Percentiles rank a stretch among this genome's conserved stretches.
Conservation (phyloP, 53 echinoderm and acorn worm genomes). For the Echinarachnius parma region DNA sequence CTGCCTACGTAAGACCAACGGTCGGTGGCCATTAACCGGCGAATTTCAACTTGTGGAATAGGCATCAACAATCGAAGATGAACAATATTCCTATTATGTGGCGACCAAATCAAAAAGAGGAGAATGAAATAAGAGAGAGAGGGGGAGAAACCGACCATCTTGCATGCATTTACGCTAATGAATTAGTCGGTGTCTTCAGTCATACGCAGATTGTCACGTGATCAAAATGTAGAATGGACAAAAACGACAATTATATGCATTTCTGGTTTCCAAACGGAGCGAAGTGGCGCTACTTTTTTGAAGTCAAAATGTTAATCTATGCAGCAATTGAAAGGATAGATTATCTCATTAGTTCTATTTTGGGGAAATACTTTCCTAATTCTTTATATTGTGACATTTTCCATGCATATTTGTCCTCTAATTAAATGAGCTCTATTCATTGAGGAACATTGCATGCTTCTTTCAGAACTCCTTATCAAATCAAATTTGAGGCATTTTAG, state of each 20-base stretch:
- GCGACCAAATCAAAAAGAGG: not conserved
- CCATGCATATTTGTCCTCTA: too few species aligned
- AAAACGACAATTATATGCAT: constrained; percentile 37
- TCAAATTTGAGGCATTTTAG: too few species aligned
- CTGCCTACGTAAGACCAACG: not conserved
- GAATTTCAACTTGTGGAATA: constrained; percentile 34
- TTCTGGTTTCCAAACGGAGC: not conserved
- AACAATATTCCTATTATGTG: too few species aligned
- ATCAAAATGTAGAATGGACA: constrained; percentile 30
- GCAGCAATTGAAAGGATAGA: not conserved
- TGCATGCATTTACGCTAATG: constrained; percentile 45
- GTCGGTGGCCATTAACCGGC: constrained; percentile 20
- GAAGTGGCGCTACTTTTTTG: constrained; percentile 33
- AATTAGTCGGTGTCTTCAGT: constrained; percentile 51
- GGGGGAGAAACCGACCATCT: constrained; percentile 32
- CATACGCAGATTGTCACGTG: constrained; percentile 36
- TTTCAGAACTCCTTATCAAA: too few species aligned
- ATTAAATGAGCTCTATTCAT: too few species aligned
- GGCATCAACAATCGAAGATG: constrained; percentile 21
- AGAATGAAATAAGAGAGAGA: too few species aligned
- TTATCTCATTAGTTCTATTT: constrained; percentile 20
- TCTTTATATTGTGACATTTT: too few species aligned
- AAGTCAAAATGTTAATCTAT: constrained; percentile 47
- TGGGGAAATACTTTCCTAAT: too few species aligned
- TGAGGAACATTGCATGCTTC: too few species aligned